Evolutionary conservation across 2,888 invertebrate species (phyloP), one percentile per base, ranked within the genome.

Genomic region (Drosophila suboccidentalis): DNA sequence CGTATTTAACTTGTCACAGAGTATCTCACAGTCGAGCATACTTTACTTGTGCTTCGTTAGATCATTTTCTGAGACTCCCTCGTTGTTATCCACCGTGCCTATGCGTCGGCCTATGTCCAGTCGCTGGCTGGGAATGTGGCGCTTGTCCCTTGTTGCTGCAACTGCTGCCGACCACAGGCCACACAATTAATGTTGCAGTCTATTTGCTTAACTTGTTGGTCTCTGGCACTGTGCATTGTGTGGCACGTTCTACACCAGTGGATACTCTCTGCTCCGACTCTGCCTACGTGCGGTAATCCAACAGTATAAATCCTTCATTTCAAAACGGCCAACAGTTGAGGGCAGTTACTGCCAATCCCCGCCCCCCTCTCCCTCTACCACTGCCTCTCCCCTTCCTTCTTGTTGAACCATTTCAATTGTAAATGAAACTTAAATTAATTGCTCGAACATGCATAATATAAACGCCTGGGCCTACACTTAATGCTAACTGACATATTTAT

Each of bases 161-260:
- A 15, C 47, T 29, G 29, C 29, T 59, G 43, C 49, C 43, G 66
- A 78, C 83, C 82, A 67, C 82, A 72, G 65, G 75, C 86, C 82
- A 84, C 86, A 90, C 86, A 90, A 90, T 90, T 90, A 90, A 90
- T 90, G 90, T 90, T 89, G 80, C 87, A 90, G 86, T 90, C 82
- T 89, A 90, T 90, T 90, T 90, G 87, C 84, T 84, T 80, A 90
- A 90, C 90, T 83, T 87, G 86, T 81, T 86, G 86, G 79, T 79
- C 59, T 70, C 59, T 70, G 74, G 53, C 65, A 57, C 55, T 80
- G 65, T 36, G 47, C 60, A 64, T 58, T 75, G 70, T 60, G 63
- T 57, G 65, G 61, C 63, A 65, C 63, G 71, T 87, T 83, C 68
- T 75, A 84, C 71, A 66, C 70, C 74, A 87, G 75, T 79, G 82